These are phyloP conservation scores for Psephotus haematonotus DNA, from an alignment of 2,113 vertebrate genomes.

Conservation along the genomic window DNA sequence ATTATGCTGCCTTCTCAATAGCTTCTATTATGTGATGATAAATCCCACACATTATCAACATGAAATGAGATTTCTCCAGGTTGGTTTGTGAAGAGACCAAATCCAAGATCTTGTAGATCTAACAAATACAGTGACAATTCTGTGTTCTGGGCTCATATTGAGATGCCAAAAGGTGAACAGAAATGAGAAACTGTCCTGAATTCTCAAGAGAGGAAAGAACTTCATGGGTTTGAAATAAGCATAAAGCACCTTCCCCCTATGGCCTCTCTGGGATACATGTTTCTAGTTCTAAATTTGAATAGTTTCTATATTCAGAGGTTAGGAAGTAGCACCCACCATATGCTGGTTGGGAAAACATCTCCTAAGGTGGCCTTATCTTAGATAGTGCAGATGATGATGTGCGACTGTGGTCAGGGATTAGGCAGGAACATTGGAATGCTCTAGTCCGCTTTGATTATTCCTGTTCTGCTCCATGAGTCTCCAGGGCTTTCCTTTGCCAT, in stretches of 20 bases:
- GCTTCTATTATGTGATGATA: neutral
- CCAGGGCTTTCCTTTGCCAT: neutral
- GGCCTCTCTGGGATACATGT: neutral
- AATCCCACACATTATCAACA: neutral
- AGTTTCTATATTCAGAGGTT: neutral
- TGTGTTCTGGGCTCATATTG: neutral
- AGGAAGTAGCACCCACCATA: neutral
- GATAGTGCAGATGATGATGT: neutral
- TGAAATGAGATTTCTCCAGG: neutral
- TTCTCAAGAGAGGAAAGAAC: neutral
- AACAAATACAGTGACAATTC: neutral
- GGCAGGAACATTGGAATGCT: neutral
- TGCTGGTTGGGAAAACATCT: neutral
- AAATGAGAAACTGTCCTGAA: neutral
- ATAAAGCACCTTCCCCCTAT: neutral
- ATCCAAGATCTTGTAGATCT: neutral
- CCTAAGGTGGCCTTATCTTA: neutral
- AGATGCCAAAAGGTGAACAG: neutral
- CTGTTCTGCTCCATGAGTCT: neutral
- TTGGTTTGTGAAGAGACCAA: neutral
- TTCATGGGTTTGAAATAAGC: neutral
- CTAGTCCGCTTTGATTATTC: neutral
- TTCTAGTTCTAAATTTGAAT: neutral
- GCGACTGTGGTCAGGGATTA: neutral
- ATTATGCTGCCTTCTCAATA: neutral